Conservation (phyloP, 2,797 vertebrate species). For the Pseudochirops cupreus region DNA sequence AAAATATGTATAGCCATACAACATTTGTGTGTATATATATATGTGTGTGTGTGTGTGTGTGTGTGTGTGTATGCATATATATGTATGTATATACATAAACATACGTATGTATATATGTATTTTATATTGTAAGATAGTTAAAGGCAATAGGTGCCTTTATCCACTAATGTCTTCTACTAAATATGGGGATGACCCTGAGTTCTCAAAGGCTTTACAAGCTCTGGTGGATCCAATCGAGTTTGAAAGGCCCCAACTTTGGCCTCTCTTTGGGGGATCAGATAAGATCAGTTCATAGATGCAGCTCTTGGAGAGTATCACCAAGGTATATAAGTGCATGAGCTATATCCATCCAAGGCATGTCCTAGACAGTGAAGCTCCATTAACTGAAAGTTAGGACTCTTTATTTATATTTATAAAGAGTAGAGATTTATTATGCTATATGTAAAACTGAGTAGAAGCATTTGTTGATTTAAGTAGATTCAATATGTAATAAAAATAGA, state of each 20-base stretch:
- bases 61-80: too few species aligned
- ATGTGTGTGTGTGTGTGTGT: too few species aligned
- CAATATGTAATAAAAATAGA: background rate
- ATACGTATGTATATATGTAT: too few species aligned
- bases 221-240: background rate
- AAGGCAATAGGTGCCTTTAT: background rate
- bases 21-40: too few species aligned
- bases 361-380: background rate
- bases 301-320: background rate
- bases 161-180: background rate
- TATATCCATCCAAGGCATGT: background rate
- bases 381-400: background rate
- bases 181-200: background rate
- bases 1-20: too few species aligned
- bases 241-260: background rate
- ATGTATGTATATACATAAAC: too few species aligned
- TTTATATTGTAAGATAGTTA: too few species aligned
- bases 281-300: background rate
- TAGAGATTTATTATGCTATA: background rate
- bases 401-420: background rate
- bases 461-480: background rate
- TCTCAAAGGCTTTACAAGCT: background rate
- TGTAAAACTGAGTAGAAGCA: background rate
- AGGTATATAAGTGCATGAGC: background rate
- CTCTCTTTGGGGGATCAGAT: background rate